Base-by-base conservation (phyloP, 2,797 vertebrate genomes). In the Nothura maculosa region DNA sequence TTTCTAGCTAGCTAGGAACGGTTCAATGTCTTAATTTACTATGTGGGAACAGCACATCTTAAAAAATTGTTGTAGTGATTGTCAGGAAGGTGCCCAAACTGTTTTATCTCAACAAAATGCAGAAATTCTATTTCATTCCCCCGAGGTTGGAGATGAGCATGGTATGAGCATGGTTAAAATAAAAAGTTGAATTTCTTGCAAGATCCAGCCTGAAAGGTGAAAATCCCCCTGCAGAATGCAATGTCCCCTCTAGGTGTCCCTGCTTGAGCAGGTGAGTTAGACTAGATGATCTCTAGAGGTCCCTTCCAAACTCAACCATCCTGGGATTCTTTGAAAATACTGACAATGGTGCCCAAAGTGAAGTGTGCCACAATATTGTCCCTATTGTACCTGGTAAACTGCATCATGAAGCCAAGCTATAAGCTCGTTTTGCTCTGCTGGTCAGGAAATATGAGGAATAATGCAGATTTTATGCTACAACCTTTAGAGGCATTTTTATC, bases 71-170 rank as follows among this genome's bases (percentile, higher is more conserved):
- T 69, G 32, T 36, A 45, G 30, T 52, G 38, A 28, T 42, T 69
- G 38, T 25, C n/a, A 66, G 34, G 25, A 68, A 72, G 68, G 28
- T 52, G 21, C 9, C 21, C 28, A 36, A 8, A 17, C 2, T 40
- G 6, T 84, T 78, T 76, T 83, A 30, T 64, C 16, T 50, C 58
- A 20, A 22, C 57, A 40, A 63, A 38, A 36, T 63, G 22, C 22
- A 36, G 25, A 84, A 87, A 9, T 57, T 78, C 40, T 9, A 4
- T 42, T 87, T 84, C 6, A n/a, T 82, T 90, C 25, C 18, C 14
- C 45, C 16, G 0, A 0, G 0, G 6, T 0, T 85, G 42, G 19
- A 78, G 54, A 38, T 64, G 24, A 74, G 14, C 14, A 8, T 19
- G 30, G 34, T 30, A 25, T 45, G 85, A 91, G 14, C 4, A 6